Percentiles rank a stretch among this genome's conserved stretches.
These are phyloP conservation scores for Coreoperca whiteheadi DNA, from an alignment of 2,113 vertebrate genomes.

Conservation along the genomic window DNA sequence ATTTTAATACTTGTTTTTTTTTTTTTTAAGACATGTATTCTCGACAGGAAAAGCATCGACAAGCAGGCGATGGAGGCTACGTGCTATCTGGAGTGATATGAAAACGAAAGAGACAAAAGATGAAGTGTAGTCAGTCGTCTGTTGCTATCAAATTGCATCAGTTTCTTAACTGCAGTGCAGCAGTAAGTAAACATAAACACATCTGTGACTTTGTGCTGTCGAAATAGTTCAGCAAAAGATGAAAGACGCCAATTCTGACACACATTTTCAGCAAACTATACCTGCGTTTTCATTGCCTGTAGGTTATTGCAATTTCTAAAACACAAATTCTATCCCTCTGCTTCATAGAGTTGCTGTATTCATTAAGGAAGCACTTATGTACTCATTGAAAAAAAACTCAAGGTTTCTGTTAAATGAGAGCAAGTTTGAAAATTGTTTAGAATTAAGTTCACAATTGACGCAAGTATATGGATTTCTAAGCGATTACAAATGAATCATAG, in stretches of 20 bases:
- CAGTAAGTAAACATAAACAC: slow-evolving; percentile 30
- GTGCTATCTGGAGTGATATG: neutral
- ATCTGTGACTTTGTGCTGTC: slow-evolving; percentile 8
- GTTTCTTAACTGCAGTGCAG: slow-evolving; percentile 26
- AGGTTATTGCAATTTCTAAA: neutral
- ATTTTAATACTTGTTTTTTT: neutral
- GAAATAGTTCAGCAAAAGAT: slow-evolving; percentile 7
- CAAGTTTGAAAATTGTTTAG: neutral
- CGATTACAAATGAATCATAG: neutral
- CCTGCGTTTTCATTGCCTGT: neutral
- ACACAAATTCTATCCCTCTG: neutral
- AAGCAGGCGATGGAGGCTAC: neutral
- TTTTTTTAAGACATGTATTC: neutral
- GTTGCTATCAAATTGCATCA: slow-evolving; percentile 49
- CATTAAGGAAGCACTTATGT: neutral
- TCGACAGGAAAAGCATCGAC: neutral
- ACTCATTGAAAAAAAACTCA: neutral
- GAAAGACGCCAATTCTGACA: slow-evolving; percentile 24
- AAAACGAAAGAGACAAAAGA: neutral
- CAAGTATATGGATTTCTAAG: neutral
- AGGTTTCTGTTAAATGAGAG: neutral
- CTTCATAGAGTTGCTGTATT: slow-evolving; percentile 22
- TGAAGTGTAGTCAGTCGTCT: slow-evolving; percentile 10
- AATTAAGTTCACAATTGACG: slow-evolving; percentile 9
- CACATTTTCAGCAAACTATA: neutral